Conservation (phyloP, 1,140 invertebrate species). For the Heliothis virescens region DNA sequence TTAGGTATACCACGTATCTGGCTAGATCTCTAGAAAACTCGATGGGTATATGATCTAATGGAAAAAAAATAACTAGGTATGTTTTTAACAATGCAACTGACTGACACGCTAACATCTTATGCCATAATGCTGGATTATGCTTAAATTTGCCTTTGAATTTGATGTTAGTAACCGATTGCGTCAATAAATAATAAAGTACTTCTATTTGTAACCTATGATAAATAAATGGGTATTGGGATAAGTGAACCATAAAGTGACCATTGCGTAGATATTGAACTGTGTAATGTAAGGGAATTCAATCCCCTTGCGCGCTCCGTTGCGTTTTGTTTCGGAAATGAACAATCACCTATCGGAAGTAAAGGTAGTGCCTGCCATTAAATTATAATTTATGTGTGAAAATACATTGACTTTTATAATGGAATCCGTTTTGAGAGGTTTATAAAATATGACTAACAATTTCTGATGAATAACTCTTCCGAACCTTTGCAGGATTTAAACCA, state of each 20-base stretch:
- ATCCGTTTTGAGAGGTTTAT: not conserved
- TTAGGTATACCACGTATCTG: too few species aligned
- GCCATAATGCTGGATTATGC: too few species aligned
- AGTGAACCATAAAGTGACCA: constrained; percentile 30
- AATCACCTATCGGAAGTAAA: constrained; percentile 71
- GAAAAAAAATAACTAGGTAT: too few species aligned
- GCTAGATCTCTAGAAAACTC: too few species aligned
- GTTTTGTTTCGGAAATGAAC: constrained; percentile 67
- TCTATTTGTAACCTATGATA: too few species aligned
- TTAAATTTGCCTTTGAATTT: too few species aligned
- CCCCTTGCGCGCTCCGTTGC: constrained; percentile 62
- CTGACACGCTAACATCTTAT: too few species aligned
- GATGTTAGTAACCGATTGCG: too few species aligned
- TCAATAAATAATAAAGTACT: too few species aligned
- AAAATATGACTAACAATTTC: not conserved
- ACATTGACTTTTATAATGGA: not conserved
- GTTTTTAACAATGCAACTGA: too few species aligned
- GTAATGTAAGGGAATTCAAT: constrained; percentile 59
- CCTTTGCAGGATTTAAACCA: too few species aligned
- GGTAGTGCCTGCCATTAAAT: constrained; percentile 53
- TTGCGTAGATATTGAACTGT: constrained; percentile 29
- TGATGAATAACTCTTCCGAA: constrained; percentile 25
- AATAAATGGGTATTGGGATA: not conserved
- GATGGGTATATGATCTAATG: too few species aligned
- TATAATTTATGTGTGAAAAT: constrained; percentile 68